Base-by-base conservation (phyloP, 2,797 vertebrate genomes). In the Chiloscyllium punctatum region DNA sequence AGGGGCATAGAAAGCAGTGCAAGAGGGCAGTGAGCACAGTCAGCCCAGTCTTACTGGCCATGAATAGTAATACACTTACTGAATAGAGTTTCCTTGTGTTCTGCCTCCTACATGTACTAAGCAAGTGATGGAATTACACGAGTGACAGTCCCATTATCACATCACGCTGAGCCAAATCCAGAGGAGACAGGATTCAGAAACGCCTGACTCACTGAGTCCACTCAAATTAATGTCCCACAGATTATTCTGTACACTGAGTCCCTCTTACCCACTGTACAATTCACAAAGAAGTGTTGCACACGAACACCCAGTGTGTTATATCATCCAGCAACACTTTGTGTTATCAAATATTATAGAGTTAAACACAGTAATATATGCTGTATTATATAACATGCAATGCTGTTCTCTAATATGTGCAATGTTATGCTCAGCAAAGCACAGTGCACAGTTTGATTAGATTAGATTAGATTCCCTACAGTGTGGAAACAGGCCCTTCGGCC, bases 101-200 rank as follows among this genome's bases (percentile, higher is more conserved):
- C 62, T 69, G 21, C 62, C 90, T 92, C 90, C 94, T 94, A 94
- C 94, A 51, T 21, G 69, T 27, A 94, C 23, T 74, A 94, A 94
- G 94, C 69, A 11, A 74, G 71, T 27, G 51, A 94, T 94, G 94
- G 94, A 94, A 92, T 94, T 94, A 53, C 71, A 74, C 69, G 53
- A 94, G 51, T 94, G 94, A 74, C 94, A 94, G 94, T 94, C 69
- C 71, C 94, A 94, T 74, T 94, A 94, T 94, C 94, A 74, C 94
- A 94, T 74, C 71, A 94, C 69, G 18, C 27, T 53, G 69, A 94
- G 94, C 42, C 94, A 94, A 74, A 74, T 25, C 48, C 25, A 94
- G 27, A 94, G 68, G 71, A 74, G 15, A 42, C 42, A 53, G 62
- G 62, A 30, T 13, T 92, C 62, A 71, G 68, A 48, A 94, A 94